Evolutionary conservation across 2,888 invertebrate genomes (phyloP).

Genomic region (Eristalis intricaria): DNA sequence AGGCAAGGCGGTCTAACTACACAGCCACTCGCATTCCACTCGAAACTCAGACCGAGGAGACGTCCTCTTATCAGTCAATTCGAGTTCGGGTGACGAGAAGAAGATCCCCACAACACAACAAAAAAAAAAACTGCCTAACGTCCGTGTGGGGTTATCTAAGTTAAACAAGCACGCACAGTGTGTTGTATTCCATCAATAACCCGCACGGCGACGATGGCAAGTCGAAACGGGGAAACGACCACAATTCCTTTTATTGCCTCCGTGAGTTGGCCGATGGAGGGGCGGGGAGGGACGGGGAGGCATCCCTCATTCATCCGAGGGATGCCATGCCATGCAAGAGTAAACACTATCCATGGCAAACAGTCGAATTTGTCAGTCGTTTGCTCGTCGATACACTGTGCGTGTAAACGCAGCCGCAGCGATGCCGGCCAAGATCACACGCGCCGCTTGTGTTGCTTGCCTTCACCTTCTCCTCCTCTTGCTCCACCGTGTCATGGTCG

Average conservation of each 20-base stretch:
- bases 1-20: neutral
- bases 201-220: neutral
- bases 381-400: conserved; percentile 50
- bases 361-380: conserved; percentile 54
- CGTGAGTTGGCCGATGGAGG: neutral
- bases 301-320: neutral
- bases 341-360: conserved; percentile 47
- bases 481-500: neutral
- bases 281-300: neutral
- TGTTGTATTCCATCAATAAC: conserved; percentile 1
- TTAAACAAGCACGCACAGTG: conserved; percentile 38
- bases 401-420: conserved; percentile 30
- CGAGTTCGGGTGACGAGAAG: neutral
- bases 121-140: neutral
- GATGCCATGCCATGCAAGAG: conserved; percentile 19
- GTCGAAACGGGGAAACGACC: no score
- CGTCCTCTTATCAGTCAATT: conserved; percentile 15
- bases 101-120: neutral
- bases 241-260: neutral
- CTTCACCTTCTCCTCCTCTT: neutral
- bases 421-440: conserved; percentile 36
- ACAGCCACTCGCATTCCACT: neutral
- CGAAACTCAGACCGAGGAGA: neutral
- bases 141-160: conserved; percentile 49
- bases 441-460: conserved; percentile 25